Evolutionary conservation across 2,888 invertebrate genomes (phyloP), one percentile per base, ranked within the genome.

Genomic region (Athrips mouffetella): DNA sequence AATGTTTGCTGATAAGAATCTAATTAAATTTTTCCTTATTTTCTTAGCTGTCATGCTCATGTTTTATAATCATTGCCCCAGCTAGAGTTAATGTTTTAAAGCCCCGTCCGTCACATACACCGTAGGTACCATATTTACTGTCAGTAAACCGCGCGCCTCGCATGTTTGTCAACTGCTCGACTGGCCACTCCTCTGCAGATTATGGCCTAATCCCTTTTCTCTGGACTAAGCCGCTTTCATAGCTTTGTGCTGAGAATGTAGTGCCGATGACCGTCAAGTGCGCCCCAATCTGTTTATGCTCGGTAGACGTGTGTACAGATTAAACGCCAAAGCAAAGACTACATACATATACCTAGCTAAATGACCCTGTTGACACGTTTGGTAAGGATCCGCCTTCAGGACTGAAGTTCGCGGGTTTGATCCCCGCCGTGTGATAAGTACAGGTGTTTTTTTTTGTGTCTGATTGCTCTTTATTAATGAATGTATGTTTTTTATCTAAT

Each of bases 201-300:
- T 85, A 86, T 77, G 62, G 70, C 64, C 66, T 85, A 84, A 86
- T 83, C 84, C 80, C 77, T 76, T 80, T 82, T 80, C 78, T 79
- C 76, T 74, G 65, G 68, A 62, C 73, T 85, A 79, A 86, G 84
- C 85, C 74, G 79, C 81, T 84, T 85, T 80, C 80, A 79, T 82
- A 77, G 83, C 80, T 80, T 82, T 79, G 80, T 78, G 73, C 73
- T 70, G 75, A 76, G 76, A 76, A 74, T 71, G 73, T 74, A 69
- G 70, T 75, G 59, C 64, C 67, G 76, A 79, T 75, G 76, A 77
- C 80, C 70, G 74, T 82, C 85, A 84, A 85, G 76, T 80, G 76
- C 64, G 73, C 62, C 66, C 73, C 65, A 76, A 81, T 84, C 80
- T 80, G 76, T 79, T 77, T 76, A 67, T 66, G 69, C 67, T 59